These are phyloP conservation scores for Porites lutea DNA, from an alignment of 64 coral and sea anemone genomes.

Conservation along the genomic window DNA sequence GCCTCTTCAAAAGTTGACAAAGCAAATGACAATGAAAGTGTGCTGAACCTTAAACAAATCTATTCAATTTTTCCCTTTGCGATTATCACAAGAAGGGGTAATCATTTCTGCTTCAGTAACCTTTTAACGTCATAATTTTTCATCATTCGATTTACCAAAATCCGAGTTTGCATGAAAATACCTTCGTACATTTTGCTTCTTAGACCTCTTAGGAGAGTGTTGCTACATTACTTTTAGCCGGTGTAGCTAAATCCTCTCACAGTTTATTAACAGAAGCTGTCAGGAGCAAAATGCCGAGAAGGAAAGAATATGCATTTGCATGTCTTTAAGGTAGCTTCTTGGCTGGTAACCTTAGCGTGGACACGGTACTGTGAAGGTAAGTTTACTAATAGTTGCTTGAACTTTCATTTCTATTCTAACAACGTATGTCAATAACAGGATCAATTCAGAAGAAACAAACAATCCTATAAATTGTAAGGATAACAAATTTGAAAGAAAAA, in stretches of 20 bases:
- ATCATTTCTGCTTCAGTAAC: constrained; percentile 7
- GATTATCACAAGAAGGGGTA: not conserved
- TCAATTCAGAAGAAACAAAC: too few species aligned
- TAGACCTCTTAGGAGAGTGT: not conserved
- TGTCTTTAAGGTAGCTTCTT: not conserved
- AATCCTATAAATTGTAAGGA: too few species aligned
- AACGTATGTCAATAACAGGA: too few species aligned
- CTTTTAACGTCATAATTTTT: not conserved
- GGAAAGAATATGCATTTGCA: not conserved
- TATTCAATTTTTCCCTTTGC: not conserved
- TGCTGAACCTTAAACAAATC: not conserved
- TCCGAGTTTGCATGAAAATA: not conserved
- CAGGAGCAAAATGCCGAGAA: not conserved
- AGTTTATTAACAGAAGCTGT: not conserved
- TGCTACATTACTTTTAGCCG: not conserved
- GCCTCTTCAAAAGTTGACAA: not conserved
- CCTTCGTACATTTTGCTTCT: not conserved
- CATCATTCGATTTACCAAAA: not conserved
- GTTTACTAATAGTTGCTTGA: not conserved
- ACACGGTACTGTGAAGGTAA: not conserved
- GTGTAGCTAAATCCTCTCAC: not conserved
- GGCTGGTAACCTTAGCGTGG: not conserved
- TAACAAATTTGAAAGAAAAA: too few species aligned
- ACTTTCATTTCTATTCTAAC: not conserved
- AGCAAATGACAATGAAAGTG: not conserved